These are phyloP conservation scores for Semnornis frantzii DNA, from an alignment of 2,113 vertebrate genomes.

Conservation along the genomic window DNA sequence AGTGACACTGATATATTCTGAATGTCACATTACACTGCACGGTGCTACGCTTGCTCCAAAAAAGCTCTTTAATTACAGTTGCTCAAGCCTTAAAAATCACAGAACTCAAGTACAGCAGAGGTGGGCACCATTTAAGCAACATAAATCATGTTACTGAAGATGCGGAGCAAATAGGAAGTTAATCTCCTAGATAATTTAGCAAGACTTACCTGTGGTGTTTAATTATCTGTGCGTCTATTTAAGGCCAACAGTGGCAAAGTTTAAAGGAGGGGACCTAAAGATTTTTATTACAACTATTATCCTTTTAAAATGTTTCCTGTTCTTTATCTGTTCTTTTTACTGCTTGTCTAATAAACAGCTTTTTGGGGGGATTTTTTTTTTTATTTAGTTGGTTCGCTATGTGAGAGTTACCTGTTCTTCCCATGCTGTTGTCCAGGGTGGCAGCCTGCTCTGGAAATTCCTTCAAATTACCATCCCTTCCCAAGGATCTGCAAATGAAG, in stretches of 20 bases:
- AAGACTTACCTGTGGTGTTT: slow-evolving; percentile 2
- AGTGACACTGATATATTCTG: slow-evolving; percentile 45
- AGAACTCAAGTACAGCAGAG: background rate
- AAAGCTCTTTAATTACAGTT: slow-evolving; percentile 23
- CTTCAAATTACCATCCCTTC: background rate
- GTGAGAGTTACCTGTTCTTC: background rate
- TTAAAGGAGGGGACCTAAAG: background rate
- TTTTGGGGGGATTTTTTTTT: fast-evolving
- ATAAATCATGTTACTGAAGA: background rate
- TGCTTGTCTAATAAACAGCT: background rate
- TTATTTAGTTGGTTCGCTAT: background rate
- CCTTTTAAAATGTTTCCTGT: background rate
- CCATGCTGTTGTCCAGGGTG: background rate
- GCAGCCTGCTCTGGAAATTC: background rate
- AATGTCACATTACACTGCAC: slow-evolving; percentile 28
- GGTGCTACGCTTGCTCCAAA: background rate
- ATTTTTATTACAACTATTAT: background rate
- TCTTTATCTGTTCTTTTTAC: background rate
- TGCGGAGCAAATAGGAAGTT: background rate
- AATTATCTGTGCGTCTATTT: background rate
- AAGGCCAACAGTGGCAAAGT: background rate
- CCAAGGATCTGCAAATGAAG: background rate
- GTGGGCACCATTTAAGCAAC: background rate
- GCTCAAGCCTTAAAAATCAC: slow-evolving; percentile 1
- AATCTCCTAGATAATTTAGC: background rate